A percentile compares a stretch with the other conserved stretches of the same genome.
Evolutionary conservation across 2,888 invertebrate genomes (phyloP).

Genomic region (Spilarctia lutea): DNA sequence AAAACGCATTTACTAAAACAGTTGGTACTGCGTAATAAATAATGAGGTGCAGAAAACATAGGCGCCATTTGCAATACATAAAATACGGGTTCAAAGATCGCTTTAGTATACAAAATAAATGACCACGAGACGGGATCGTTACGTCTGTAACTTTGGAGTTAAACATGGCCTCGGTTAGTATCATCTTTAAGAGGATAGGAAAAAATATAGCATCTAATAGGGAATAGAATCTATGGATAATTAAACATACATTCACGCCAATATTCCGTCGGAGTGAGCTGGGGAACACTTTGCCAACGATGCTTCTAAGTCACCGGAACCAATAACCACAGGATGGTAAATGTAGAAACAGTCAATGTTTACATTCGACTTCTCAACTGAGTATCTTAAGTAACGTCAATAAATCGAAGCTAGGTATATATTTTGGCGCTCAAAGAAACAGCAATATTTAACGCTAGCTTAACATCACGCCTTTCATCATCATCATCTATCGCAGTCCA

Average conservation of each 20-base stretch:
- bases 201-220: not conserved
- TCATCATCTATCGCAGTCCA: too few relatives aligned
- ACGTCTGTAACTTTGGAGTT: constrained; percentile 28
- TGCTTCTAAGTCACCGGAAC: not conserved
- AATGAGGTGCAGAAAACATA: constrained; percentile 20
- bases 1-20: not conserved
- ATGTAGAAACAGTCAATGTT: too few relatives aligned
- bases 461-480: too few relatives aligned
- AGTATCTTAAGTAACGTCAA: not conserved
- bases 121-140: constrained; percentile 21
- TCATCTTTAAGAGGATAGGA: not conserved
- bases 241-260: not conserved
- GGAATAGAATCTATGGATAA: not conserved
- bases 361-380: too few relatives aligned
- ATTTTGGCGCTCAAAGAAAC: too few relatives aligned
- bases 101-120: constrained; percentile 39
- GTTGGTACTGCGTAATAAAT: constrained; percentile 6
- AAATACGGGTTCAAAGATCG: constrained; percentile 43
- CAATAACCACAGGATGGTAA: not conserved
- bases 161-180: not conserved
- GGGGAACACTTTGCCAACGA: not conserved
- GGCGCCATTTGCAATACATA: constrained; percentile 24
- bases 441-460: too few relatives aligned
- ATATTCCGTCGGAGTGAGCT: not conserved
- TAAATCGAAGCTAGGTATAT: not conserved